Conservation (phyloP, 2,888 invertebrate genomes). For the Netelia inedita region DNA sequence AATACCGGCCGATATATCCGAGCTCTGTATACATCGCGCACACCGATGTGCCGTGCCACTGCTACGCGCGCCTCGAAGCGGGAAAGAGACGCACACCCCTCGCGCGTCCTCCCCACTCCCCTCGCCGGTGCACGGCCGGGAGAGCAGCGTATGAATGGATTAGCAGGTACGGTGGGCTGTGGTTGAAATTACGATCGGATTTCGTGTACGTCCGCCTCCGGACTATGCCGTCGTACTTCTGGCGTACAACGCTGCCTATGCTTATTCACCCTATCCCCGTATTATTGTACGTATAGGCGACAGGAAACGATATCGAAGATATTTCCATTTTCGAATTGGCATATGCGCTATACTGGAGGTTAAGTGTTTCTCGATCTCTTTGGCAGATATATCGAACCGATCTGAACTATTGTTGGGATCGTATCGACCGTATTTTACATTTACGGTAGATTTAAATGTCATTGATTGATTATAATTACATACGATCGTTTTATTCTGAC, state of each 20-base stretch:
- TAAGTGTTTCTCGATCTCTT: conserved; percentile 6
- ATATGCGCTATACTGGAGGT: not conserved
- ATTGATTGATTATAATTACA: not conserved
- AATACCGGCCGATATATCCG: conserved; percentile 85
- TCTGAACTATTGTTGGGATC: conserved; percentile 10
- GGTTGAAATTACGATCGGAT: conserved; percentile 84
- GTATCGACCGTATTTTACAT: not conserved
- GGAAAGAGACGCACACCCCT: conserved; percentile 53
- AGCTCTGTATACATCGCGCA: conserved; percentile 82
- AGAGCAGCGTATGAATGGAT: conserved; percentile 83
- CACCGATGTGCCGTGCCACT: conserved; percentile 61
- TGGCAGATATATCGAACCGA: not conserved
- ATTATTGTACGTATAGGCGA: not conserved
- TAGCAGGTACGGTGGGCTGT: conserved; percentile 81
- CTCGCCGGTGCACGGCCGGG: conserved; percentile 65
- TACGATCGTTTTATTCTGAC: too few species aligned
- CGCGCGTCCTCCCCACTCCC: conserved; percentile 18
- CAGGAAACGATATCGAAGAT: conserved; percentile 48
- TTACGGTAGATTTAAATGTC: not conserved
- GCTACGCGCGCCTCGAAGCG: conserved; percentile 48
- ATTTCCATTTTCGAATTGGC: conserved; percentile 53
- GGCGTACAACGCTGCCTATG: conserved; percentile 12
- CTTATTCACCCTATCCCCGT: conserved; percentile 27
- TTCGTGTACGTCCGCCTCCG: conserved; percentile 75
- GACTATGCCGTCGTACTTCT: conserved; percentile 43